phyloP scores from a whole-genome alignment of 2,797 vertebrate species.

The Otus scops region DNA sequence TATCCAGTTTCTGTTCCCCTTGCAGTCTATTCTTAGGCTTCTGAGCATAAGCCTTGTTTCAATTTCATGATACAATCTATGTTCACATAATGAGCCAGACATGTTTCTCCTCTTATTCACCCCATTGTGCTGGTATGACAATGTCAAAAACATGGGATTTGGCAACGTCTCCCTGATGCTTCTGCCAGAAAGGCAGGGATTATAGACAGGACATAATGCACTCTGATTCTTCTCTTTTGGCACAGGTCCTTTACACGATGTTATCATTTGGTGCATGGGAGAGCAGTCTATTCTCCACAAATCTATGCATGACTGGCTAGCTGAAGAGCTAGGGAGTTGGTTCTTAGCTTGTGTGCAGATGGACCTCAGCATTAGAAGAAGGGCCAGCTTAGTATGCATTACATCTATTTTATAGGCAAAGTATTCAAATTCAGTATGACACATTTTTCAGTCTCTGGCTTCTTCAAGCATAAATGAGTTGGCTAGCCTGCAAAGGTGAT shows the following conservation, averaged over 20 bases:
- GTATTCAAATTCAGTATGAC: neutral
- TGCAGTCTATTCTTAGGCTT: neutral
- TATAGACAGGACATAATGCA: neutral
- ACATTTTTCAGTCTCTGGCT: neutral
- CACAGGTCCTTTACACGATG: neutral
- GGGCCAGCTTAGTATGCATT: neutral
- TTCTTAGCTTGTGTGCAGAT: neutral
- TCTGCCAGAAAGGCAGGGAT: neutral
- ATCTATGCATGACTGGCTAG: neutral
- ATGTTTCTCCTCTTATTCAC: neutral
- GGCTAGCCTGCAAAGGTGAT: neutral
- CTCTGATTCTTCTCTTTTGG: neutral
- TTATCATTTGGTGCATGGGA: neutral
- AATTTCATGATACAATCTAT: neutral
- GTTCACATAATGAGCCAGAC: neutral
- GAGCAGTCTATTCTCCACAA: neutral
- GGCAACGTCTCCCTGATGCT: neutral
- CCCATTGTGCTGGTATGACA: neutral
- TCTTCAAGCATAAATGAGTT: neutral
- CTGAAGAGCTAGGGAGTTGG: neutral
- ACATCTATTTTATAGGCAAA: neutral
- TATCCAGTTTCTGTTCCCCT: neutral
- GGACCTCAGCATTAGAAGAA: neutral
- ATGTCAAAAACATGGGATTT: neutral
- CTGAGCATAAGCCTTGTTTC: neutral